Evolutionary conservation across 2,888 invertebrate genomes (phyloP).

Genomic region (Epinotia demarniana): DNA sequence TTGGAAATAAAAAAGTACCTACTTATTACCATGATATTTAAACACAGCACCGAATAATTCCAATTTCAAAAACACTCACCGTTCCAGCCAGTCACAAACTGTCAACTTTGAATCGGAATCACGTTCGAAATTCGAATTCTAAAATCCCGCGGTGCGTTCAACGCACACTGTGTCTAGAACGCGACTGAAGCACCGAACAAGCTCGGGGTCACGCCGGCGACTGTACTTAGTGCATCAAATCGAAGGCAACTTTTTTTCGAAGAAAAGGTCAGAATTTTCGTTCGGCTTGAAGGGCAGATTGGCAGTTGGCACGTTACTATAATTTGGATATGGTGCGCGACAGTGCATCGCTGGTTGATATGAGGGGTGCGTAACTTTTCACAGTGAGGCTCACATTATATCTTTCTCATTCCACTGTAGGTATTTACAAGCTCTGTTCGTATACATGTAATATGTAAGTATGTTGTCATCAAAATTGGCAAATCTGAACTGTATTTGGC

Average conservation of each 20-base stretch:
- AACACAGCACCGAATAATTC: background rate
- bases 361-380: background rate
- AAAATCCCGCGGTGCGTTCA: slow-evolving; percentile 10
- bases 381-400: no score
- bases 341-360: no score
- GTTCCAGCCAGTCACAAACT: slow-evolving; percentile 11
- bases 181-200: background rate
- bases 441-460: no score
- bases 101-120: background rate
- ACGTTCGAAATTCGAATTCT: background rate
- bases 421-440: no score
- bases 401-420: no score
- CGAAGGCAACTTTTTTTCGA: slow-evolving; percentile 26
- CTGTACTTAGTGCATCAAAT: slow-evolving; percentile 28
- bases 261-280: slow-evolving; percentile 27
- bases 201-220: slow-evolving; percentile 29
- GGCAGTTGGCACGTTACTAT: background rate
- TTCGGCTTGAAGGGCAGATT: slow-evolving; percentile 15
- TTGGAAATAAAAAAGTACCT: background rate
- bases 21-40: background rate
- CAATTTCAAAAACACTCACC: slow-evolving; percentile 23
- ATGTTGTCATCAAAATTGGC: no score
- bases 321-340: background rate
- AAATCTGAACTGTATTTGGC: no score
- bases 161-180: background rate